Evolutionary conservation across 2,113 vertebrate species (phyloP), one percentile per base, ranked within the genome.

Genomic region (Alouatta palliata): DNA sequence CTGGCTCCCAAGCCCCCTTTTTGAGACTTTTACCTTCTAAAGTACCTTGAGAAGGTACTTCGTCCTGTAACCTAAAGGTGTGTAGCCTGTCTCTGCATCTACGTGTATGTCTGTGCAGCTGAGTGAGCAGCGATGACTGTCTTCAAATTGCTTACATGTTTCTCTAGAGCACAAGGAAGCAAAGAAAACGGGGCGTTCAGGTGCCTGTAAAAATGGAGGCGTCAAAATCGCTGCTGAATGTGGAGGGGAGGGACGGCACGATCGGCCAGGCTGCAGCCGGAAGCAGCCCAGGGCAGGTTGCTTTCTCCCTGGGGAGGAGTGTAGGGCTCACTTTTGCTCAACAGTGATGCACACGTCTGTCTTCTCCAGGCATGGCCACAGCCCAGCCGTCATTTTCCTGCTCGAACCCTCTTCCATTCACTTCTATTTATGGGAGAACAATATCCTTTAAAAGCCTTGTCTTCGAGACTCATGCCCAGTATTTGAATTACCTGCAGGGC

Each of bases 371-470:
- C 64, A 6, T 2, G 0, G 8, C 6, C 47, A 35, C 1, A 6
- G 9, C 14, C 49, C 13, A 1, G 1, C 2, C 6, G 0, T 21
- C 8, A 6, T 0, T 0, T 6, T 20, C 12, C 61, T 8, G 83
- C 47, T 21, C 27, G 23, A 0, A 17, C 10, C 20, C 58, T n/a
- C 19, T 12, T 6, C 20, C 30, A 47, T 23, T 3, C 76, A 49
- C 58, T 14, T 43, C 20, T 23, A 10, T 40, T 54, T 70, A 3
- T 0, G 6, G 11, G 32, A 25, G 35, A 90, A 8, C 21, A 1
- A 20, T 14, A 1, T 3, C 52, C 66, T 73, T 32, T 19, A 30
- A 3, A 19, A 32, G 76, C 20, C 70, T 13, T 16, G 14, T 3
- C 79, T 4, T 5, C 5, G 10, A 8, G 23, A 37, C 23, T 13